phyloP scores from a whole-genome alignment of 1,140 invertebrate species.

The Lamellibrachia luymesi region DNA sequence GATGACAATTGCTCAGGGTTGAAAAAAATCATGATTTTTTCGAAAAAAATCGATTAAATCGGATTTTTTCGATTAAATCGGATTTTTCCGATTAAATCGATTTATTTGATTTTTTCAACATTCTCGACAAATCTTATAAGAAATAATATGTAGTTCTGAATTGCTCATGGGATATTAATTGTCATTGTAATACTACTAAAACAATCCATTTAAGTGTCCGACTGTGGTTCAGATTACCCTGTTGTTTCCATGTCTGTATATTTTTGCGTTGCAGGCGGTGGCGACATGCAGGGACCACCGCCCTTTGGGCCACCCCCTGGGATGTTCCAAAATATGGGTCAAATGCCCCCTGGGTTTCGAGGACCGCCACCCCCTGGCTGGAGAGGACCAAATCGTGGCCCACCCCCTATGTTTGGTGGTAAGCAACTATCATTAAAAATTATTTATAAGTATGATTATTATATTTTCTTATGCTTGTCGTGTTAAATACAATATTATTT shows the following conservation, averaged over 20 bases:
- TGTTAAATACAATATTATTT: not conserved
- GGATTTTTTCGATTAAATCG: too few species aligned
- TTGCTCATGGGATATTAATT: not conserved
- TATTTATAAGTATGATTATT: too few species aligned
- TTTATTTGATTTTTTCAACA: too few species aligned
- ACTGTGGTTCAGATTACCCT: not conserved
- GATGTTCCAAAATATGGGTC: conserved; percentile 15
- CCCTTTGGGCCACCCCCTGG: conserved; percentile 17
- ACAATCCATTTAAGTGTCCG: not conserved
- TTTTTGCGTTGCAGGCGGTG: not conserved
- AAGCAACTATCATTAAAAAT: not conserved
- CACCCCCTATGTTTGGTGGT: conserved; percentile 24
- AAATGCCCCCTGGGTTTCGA: not conserved
- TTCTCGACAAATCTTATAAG: too few species aligned
- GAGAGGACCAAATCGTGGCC: not conserved
- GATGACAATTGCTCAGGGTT: too few species aligned
- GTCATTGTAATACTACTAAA: not conserved
- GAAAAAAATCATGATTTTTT: too few species aligned
- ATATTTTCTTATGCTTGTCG: not conserved
- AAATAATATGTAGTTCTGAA: too few species aligned
- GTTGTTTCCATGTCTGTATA: not conserved
- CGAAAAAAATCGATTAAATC: too few species aligned
- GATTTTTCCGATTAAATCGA: too few species aligned
- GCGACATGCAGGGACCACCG: not conserved
- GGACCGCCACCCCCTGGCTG: conserved; percentile 22